Percentiles rank a stretch among this genome's conserved stretches.
phyloP scores from a whole-genome alignment of 1,140 invertebrate species.

The Sarcophaga bullata region DNA sequence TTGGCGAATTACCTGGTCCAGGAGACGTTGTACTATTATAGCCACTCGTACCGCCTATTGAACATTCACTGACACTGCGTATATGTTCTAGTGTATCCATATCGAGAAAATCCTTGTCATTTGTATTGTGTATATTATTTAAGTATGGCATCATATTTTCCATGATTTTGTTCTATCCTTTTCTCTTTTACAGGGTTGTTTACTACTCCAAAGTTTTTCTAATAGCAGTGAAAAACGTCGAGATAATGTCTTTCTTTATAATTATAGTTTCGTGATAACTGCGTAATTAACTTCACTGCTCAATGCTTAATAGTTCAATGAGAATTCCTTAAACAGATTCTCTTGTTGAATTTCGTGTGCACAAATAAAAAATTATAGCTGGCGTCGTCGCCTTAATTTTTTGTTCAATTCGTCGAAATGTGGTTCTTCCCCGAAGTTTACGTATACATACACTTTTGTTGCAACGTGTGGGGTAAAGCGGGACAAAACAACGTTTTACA shows the following conservation, averaged over 20 bases:
- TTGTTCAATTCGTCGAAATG: slow-evolving; percentile 8
- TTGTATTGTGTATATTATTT: slow-evolving; percentile 6
- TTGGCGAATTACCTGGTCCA: slow-evolving; percentile 51
- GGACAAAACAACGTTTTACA: not conserved
- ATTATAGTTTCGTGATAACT: not conserved
- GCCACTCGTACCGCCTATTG: slow-evolving; percentile 56
- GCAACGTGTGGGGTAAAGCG: not conserved
- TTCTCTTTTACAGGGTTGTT: not conserved
- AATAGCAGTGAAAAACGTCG: not conserved
- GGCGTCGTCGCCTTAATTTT: not conserved
- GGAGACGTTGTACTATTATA: slow-evolving; percentile 49
- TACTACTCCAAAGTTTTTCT: not conserved
- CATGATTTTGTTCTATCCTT: not conserved
- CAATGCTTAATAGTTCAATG: slow-evolving; percentile 20
- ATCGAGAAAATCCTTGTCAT: slow-evolving; percentile 55
- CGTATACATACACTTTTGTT: not conserved
- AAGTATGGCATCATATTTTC: slow-evolving; percentile 8
- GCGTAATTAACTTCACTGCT: slow-evolving; percentile 35
- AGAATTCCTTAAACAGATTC: not conserved
- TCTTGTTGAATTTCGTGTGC: not conserved
- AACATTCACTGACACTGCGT: slow-evolving; percentile 54
- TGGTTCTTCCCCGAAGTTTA: slow-evolving; percentile 25
- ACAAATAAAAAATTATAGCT: too few relatives aligned
- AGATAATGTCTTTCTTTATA: too few relatives aligned
- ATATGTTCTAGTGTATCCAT: slow-evolving; percentile 57